These are phyloP conservation scores for Eupleurogrammus muticus DNA, from an alignment of 2,797 vertebrate genomes.

Conservation along the genomic window DNA sequence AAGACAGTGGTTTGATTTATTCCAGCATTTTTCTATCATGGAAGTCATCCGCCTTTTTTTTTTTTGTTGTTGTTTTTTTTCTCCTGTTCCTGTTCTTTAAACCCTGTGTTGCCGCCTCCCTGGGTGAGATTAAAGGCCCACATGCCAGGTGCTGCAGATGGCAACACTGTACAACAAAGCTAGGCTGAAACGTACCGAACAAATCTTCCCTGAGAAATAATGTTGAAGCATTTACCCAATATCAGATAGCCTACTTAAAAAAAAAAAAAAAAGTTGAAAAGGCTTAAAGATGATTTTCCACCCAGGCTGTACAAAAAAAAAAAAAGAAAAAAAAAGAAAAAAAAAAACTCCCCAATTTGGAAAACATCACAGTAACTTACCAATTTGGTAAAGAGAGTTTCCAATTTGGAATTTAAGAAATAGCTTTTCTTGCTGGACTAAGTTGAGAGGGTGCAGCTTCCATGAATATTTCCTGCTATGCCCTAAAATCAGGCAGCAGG, in stretches of 20 bases:
- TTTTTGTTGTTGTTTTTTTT: too few relatives aligned
- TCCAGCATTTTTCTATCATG: constrained; percentile 35
- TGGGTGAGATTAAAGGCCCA: constrained; percentile 38
- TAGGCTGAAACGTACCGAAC: constrained; percentile 36
- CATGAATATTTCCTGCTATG: constrained; percentile 34
- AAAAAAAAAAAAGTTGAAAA: constrained; percentile 40
- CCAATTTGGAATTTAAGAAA: constrained; percentile 96
- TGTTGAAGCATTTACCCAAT: constrained; percentile 45
- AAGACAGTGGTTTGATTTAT: constrained; percentile 47
- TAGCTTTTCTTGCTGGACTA: constrained; percentile 82
- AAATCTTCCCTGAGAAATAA: constrained; percentile 81
- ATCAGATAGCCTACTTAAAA: constrained; percentile 57
- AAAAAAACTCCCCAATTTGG: constrained; percentile 88
- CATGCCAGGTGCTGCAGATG: constrained; percentile 29
- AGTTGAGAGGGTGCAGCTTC: constrained; percentile 61
- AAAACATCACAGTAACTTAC: constrained; percentile 91
- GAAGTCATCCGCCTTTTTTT: background rate
- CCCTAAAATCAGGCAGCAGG: constrained; percentile 36
- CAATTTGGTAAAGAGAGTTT: constrained; percentile 99
- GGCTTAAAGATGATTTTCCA: constrained; percentile 38
- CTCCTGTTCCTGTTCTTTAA: constrained; percentile 14
- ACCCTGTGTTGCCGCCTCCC: constrained; percentile 1
- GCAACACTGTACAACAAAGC: constrained; percentile 39
- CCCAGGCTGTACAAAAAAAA: constrained; percentile 72
- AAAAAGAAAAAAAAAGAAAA: constrained; percentile 73